Evolutionary conservation across 2,888 invertebrate species (phyloP).

Genomic region (Amphipyra tragopoginis): DNA sequence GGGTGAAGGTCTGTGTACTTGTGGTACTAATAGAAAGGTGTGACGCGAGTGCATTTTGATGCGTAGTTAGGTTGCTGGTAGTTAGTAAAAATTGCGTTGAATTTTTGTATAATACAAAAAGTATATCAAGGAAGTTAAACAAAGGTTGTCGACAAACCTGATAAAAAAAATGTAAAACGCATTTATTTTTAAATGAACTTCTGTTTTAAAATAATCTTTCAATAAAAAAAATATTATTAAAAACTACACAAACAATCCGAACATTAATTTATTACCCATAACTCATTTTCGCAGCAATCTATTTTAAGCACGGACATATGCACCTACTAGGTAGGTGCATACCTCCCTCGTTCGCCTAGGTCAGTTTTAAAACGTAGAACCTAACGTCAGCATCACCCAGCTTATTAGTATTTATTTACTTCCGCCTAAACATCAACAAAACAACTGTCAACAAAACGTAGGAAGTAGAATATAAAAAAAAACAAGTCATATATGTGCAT

Average conservation of each 20-base stretch:
- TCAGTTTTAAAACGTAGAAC: constrained; percentile 39
- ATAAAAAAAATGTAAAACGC: no score
- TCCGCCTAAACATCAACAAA: constrained; percentile 24
- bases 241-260: background rate
- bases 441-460: constrained; percentile 5
- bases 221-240: background rate
- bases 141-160: no score
- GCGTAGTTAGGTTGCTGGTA: no score
- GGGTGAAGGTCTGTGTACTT: constrained; percentile 12
- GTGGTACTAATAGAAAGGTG: no score
- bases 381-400: constrained; percentile 27
- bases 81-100: no score
- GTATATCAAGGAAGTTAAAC: no score
- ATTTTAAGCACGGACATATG: background rate
- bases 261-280: background rate
- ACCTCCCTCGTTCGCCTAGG: constrained; percentile 38
- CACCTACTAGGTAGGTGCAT: constrained; percentile 5
- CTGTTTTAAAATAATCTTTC: no score
- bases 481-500: constrained; percentile 15
- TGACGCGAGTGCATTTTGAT: no score
- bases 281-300: constrained; percentile 3
- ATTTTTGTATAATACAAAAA: no score
- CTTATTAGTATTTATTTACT: constrained; percentile 32
- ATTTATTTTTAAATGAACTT: no score
- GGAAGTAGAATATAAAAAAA: constrained; percentile 12